These are phyloP conservation scores for Melanchra persicariae DNA, from an alignment of 2,888 invertebrate species.

Conservation along the genomic window DNA sequence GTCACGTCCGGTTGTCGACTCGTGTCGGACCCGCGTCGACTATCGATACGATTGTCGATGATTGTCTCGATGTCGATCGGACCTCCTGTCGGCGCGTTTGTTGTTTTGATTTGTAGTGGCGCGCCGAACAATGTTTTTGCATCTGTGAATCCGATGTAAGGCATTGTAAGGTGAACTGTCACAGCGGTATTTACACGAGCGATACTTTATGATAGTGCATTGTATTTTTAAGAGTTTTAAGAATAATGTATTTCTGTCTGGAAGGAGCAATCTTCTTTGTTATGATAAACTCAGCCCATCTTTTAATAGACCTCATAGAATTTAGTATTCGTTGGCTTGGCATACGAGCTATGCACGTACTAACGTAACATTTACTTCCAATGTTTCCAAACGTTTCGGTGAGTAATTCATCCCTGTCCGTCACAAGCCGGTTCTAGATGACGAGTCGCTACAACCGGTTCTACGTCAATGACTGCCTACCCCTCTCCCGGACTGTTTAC, in stretches of 20 bases:
- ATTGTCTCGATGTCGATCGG: constrained; percentile 81
- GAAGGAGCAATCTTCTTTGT: constrained; percentile 20
- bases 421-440: constrained; percentile 83
- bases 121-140: constrained; percentile 78
- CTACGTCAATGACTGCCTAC: constrained; percentile 88
- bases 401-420: constrained; percentile 87
- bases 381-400: constrained; percentile 79
- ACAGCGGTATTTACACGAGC: constrained; percentile 41
- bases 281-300: constrained; percentile 25
- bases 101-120: constrained; percentile 87
- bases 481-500: constrained; percentile 80
- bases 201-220: constrained; percentile 40
- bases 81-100: constrained; percentile 88
- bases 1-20: constrained; percentile 86
- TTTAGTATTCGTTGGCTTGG: constrained; percentile 31
- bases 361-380: constrained; percentile 65
- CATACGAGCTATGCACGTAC: constrained; percentile 67
- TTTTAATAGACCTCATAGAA: constrained; percentile 38
- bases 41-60: constrained; percentile 81
- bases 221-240: constrained; percentile 32
- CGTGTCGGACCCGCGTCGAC: constrained; percentile 69
- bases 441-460: constrained; percentile 84
- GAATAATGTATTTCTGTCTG: constrained; percentile 14
- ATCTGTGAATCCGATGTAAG: constrained; percentile 78
- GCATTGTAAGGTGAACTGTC: constrained; percentile 49